Evolutionary conservation across 2,888 invertebrate species (phyloP).

Genomic region (Pristionchus mayeri): DNA sequence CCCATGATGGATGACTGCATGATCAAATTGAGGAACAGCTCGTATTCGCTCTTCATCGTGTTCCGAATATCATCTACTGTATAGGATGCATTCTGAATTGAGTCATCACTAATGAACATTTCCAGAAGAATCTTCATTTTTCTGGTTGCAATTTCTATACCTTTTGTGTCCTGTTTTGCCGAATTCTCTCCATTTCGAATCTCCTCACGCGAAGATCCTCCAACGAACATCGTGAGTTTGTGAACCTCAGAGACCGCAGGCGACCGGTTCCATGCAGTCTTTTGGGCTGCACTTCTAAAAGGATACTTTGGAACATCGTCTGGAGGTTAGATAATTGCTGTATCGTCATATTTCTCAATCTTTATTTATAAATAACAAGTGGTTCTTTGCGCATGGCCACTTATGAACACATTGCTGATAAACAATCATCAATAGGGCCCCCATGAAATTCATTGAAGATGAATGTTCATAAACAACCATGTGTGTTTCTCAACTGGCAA

Average conservation of each 20-base stretch:
- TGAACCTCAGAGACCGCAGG: neutral
- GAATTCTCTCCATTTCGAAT: neutral
- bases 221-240: neutral
- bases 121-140: no score
- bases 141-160: neutral
- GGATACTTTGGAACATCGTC: neutral
- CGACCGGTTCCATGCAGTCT: neutral
- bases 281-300: constrained; percentile 37
- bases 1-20: constrained; percentile 25
- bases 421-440: no score
- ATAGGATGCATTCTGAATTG: constrained; percentile 3
- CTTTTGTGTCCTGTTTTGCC: no score
- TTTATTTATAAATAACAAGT: no score
- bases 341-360: neutral
- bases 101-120: no score
- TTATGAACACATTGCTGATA: no score
- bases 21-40: neutral
- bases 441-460: no score
- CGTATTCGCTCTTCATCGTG: constrained; percentile 12
- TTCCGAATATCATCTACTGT: constrained; percentile 8
- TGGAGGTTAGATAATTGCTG: neutral
- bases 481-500: neutral
- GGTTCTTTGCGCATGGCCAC: no score
- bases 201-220: constrained; percentile 2
- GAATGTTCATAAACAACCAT: no score